Conservation (phyloP, 2,113 vertebrate species). For the Falcunculus frontatus region DNA sequence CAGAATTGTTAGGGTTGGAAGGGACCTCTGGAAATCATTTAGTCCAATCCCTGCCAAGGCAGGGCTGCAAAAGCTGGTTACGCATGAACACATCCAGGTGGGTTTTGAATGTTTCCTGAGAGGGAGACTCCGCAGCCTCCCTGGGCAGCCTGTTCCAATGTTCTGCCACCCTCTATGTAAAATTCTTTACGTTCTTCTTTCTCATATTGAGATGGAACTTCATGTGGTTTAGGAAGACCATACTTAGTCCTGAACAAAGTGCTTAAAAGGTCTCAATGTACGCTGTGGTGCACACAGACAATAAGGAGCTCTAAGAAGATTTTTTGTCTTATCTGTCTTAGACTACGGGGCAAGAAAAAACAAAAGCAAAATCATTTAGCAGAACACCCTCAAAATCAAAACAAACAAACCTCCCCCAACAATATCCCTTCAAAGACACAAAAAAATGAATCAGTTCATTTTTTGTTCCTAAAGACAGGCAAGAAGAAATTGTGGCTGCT, state of each 20-base stretch:
- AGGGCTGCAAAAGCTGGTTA: neutral
- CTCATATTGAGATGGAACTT: neutral
- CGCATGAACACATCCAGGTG: neutral
- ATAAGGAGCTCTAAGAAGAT: neutral
- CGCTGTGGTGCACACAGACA: neutral
- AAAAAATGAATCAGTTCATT: neutral
- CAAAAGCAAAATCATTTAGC: neutral
- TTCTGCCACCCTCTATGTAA: neutral
- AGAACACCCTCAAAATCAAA: neutral
- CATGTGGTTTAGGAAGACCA: neutral
- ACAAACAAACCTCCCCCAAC: neutral
- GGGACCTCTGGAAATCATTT: neutral
- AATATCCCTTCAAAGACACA: neutral
- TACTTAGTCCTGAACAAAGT: neutral
- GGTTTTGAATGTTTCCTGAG: neutral
- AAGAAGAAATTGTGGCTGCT: neutral
- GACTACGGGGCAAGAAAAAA: neutral
- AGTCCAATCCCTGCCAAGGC: neutral
- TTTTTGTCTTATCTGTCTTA: neutral
- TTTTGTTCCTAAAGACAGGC: neutral
- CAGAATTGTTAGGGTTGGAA: neutral
- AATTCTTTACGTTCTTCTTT: neutral
- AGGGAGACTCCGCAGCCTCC: neutral
- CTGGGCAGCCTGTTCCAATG: neutral
- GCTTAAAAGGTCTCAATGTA: neutral